Evolutionary conservation across 2,888 invertebrate genomes (phyloP), one percentile per base, ranked within the genome.

Genomic region (Acleris laterana): DNA sequence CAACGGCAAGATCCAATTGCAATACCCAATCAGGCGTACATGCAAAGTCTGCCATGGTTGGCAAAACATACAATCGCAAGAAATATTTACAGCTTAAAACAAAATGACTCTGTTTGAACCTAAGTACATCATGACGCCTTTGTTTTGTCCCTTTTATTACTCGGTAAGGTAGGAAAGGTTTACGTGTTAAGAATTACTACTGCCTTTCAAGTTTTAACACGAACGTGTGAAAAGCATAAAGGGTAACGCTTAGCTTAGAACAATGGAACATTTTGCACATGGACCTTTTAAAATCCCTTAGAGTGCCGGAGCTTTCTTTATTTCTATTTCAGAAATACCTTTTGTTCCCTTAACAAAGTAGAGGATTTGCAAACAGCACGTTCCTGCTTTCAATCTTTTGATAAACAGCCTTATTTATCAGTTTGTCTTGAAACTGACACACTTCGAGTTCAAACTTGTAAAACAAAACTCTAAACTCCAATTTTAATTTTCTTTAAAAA

Each of bases 231-330:
- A 65, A 56, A 56, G 55, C 60, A 19, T 48, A 25, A 59, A 68
- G 17, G 53, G 63, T 46, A 46, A 46, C 46, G 46, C 46, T 38
- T 42, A 46, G 16, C 19, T 50, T 46, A 67, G 63, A 79, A 85
- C 82, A 84, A 83, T 79, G 70, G 74, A 55, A 53, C 68, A 74
- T 69, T 77, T 78, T 74, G 77, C 85, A 84, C 83, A 80, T 56
- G 65, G 49, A 32, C 22, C 53, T 58, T 63, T 67, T 28, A 59
- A 59, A 63, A 51, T 61, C 32, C 46, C 50, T 17, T 28, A 28
- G 49, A 64, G 44, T 46, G 48, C 38, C 32, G 11, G 17, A 9
- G 46, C 28, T 61, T 55, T 65, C 28, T 20, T 55, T 56, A 48
- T 48, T 60, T 57, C 28, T 61, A 50, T 61, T 65, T 65, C 60